phyloP scores from a whole-genome alignment of 2,888 invertebrate species.

The Tanypteryx hageni region DNA sequence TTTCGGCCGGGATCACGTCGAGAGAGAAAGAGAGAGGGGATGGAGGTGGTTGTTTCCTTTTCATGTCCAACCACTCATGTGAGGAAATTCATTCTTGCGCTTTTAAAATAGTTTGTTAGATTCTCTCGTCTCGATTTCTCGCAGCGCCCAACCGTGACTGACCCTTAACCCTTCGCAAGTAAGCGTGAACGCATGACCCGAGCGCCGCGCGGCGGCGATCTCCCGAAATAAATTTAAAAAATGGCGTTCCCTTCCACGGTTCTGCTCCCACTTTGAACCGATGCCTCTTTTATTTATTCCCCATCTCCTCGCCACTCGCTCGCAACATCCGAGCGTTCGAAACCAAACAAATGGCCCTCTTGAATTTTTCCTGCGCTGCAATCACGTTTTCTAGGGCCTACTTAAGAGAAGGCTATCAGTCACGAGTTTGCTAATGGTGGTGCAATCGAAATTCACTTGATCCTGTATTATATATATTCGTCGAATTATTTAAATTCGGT shows the following conservation, averaged over 20 bases:
- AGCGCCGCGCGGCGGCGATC: neutral
- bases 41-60: neutral
- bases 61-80: neutral
- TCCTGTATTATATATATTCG: neutral
- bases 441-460: neutral
- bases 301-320: neutral
- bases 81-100: neutral
- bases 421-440: conserved; percentile 47
- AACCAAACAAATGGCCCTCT: conserved; percentile 34
- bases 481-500: neutral
- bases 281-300: neutral
- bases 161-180: conserved; percentile 16
- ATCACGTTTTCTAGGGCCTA: conserved; percentile 48
- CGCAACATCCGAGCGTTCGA: neutral
- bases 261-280: neutral
- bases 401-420: conserved; percentile 45
- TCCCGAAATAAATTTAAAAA: conserved; percentile 40
- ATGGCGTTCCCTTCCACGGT: conserved; percentile 17
- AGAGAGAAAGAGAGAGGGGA: neutral
- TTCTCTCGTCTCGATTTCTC: conserved; percentile 50
- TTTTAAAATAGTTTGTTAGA: conserved; percentile 15
- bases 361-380: conserved; percentile 34
- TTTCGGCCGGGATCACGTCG: neutral
- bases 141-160: conserved; percentile 29
- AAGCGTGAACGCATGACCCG: conserved; percentile 53